These are phyloP conservation scores for Hemaris fuciformis DNA, from an alignment of 2,888 invertebrate species.

Conservation along the genomic window DNA sequence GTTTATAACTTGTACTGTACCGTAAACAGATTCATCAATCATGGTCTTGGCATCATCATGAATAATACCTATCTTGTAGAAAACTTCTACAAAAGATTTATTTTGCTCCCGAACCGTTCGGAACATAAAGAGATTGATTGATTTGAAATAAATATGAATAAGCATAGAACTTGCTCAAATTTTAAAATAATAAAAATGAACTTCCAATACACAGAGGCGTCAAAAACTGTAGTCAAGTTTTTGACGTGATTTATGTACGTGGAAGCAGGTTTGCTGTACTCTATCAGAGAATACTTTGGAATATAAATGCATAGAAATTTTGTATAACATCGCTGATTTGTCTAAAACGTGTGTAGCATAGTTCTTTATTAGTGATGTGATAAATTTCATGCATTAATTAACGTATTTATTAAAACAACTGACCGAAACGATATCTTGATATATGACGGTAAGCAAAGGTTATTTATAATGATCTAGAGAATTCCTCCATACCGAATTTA, in stretches of 20 bases:
- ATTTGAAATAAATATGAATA: constrained; percentile 67
- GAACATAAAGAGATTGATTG: constrained; percentile 75
- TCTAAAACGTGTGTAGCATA: background rate
- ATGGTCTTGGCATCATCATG: constrained; percentile 70
- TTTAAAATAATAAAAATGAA: background rate
- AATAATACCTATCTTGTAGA: constrained; percentile 73
- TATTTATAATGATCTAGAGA: too few relatives aligned
- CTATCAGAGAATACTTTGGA: background rate
- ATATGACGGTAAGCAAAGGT: too few relatives aligned
- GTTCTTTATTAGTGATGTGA: too few relatives aligned
- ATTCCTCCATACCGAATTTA: too few relatives aligned
- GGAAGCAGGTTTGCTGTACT: background rate
- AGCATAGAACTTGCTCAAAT: background rate
- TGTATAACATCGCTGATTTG: background rate
- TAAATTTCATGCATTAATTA: too few relatives aligned
- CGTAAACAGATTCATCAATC: constrained; percentile 69
- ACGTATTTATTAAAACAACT: too few relatives aligned
- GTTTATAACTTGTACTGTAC: constrained; percentile 9
- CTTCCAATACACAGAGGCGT: background rate
- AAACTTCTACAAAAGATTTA: constrained; percentile 78
- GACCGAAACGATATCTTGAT: too few relatives aligned
- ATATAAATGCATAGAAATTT: background rate
- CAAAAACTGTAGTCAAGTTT: background rate
- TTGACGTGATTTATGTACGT: background rate
- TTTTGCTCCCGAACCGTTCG: constrained; percentile 55